Evolutionary conservation across 2,797 vertebrate genomes (phyloP), one percentile per base, ranked within the genome.

Genomic region (Okamejei kenojei): DNA sequence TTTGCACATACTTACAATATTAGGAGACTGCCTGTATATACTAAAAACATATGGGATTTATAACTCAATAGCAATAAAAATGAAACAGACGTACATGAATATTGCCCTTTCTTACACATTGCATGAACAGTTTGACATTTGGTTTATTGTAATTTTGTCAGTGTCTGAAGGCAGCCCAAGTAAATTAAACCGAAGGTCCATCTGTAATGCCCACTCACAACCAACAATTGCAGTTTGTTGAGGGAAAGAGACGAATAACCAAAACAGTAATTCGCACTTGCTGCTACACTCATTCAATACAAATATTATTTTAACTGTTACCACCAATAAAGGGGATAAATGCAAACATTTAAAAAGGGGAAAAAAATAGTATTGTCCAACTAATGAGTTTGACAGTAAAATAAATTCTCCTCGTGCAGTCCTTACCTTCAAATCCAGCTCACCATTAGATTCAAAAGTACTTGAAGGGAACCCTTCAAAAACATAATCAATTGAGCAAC

Each of bases 401-500:
- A 54, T 54, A 81, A 23, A 68, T 68, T 68, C 0, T 17, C 9
- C 58, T 73, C 45, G 26, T 32, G 2, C 15, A 68, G 32, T 76
- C 9, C 81, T 93, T 95, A 97, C 97, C 96, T 93, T 95, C 91
- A 94, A 93, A 92, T 95, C 96, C n/a, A 94, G 93, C 78, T 93
- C 93, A 92, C 94, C 95, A 77, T 93, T 95, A 21, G 93, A 65
- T 90, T 95, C 95, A 93, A 96, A 94, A 63, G 96, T 96, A 0
- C 95, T 96, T 93, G 96, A 95, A 0, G 96, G 17, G 79, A 99
- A 99, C 3, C 98, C 98, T 95, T 98, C 96, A 93, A 99, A 99
- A 15, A 95, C 97, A 93, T 97, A 96, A 0, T 58, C 96, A 94
- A 98, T 98, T 32, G 97, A 98, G 95, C 98, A 98, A 0, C 97